These are phyloP conservation scores for Nasua narica DNA, from an alignment of 2,797 vertebrate genomes.

Conservation along the genomic window DNA sequence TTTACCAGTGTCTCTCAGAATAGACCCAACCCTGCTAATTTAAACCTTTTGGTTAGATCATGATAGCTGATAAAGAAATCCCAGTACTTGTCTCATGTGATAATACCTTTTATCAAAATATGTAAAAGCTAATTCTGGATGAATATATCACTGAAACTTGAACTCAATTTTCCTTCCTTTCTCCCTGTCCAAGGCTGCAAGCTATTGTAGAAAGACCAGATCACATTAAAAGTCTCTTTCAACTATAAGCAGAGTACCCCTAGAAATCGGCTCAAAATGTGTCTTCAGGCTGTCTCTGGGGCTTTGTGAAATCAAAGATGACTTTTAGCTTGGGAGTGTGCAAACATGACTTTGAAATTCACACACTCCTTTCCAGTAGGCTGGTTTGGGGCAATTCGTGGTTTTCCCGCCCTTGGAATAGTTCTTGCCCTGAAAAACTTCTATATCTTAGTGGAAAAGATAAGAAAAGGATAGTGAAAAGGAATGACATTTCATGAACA, in stretches of 20 bases:
- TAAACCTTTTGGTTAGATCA: neutral
- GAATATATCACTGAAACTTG: neutral
- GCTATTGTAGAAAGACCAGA: slow-evolving; percentile 28
- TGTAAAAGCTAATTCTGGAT: slow-evolving; percentile 19
- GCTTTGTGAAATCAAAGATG: slow-evolving; percentile 51
- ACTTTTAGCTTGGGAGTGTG: neutral
- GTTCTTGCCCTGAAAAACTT: neutral
- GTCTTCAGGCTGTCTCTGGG: slow-evolving; percentile 33
- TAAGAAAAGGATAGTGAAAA: neutral
- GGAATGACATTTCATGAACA: neutral
- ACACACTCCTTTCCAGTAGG: neutral
- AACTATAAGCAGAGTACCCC: neutral
- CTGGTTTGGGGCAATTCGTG: neutral
- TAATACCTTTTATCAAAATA: neutral
- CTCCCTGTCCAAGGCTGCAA: neutral
- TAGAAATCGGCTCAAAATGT: slow-evolving; percentile 18
- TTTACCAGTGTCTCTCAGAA: neutral
- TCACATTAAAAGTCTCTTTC: slow-evolving; percentile 60
- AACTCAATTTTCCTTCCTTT: slow-evolving; percentile 43
- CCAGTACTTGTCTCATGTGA: neutral
- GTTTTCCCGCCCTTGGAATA: neutral
- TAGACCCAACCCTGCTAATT: neutral
- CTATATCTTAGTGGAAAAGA: neutral
- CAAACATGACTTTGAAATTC: slow-evolving; percentile 28
- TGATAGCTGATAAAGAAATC: neutral